Base-by-base conservation (phyloP, 2,888 invertebrate genomes). In the Laothoe populi region DNA sequence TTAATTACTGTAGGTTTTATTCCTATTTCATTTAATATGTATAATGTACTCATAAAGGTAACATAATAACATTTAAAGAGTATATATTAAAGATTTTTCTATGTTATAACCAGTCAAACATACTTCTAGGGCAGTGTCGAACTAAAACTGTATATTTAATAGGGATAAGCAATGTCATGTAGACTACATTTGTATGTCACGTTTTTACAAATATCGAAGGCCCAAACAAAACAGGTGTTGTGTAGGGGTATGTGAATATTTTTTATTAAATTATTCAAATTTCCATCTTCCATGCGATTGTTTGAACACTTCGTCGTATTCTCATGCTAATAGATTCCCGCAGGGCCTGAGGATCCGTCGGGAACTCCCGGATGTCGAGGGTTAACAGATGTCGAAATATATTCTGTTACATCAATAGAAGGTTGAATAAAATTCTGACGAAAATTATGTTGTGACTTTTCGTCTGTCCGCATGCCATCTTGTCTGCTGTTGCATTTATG, bases 211-310 rank as follows among this genome's bases (percentile, higher is more conserved):
- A 53, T 16, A 31, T 35, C 16, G 16, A 13, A 26, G n/a, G 26
- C 31, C 2, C 26, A 16, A 31, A 35, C 31, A 53, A 53, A 35
- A 31, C 31, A 19, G 31, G 53, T 19, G 53, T 35, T 53, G 35
- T 19, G 7, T 16, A 19, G 31, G 53, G 31, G 53, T 53, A 31
- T 31, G 31, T 31, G 53, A 53, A 53, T 31, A 53, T 53, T 53
- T 46, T 53, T 53, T 53, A 53, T 53, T 53, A 53, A 53, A 53
- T 53, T 53, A 53, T 53, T 53, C 53, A 53, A 53, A 53, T 53
- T 19, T 31, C 31, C 53, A 53, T 53, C 35, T 53, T 53, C 53
- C 53, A 35, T 19, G 19, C 19, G 35, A 35, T 53, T 53, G 53
- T 53, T 53, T 53, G 53, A 53, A 31, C 35, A 35, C 31, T 31